Evolutionary conservation across 2,888 invertebrate species (phyloP).

Genomic region (Macrosiphum euphorbiae): DNA sequence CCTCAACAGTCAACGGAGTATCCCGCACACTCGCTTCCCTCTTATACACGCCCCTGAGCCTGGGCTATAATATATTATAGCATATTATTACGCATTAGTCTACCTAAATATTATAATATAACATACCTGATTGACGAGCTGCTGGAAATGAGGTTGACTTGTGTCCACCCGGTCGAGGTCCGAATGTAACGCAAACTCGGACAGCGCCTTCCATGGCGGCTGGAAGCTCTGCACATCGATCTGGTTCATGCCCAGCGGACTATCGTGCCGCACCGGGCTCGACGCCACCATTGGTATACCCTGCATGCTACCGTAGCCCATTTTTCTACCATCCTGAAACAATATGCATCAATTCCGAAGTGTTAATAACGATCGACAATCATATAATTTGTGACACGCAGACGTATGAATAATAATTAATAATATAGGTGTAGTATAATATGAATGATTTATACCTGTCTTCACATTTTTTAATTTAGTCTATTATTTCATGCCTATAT

Average conservation of each 20-base stretch:
- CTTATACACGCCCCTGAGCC: no score
- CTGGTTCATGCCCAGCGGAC: constrained; percentile 86
- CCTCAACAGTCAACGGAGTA: no score
- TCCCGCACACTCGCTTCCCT: neutral
- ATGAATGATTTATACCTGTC: neutral
- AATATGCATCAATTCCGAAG: constrained; percentile 64
- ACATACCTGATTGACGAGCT: constrained; percentile 93
- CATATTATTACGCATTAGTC: neutral
- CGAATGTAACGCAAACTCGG: constrained; percentile 94
- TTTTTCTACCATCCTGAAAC: constrained; percentile 90
- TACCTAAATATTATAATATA: neutral
- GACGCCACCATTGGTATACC: constrained; percentile 98
- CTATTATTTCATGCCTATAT: neutral
- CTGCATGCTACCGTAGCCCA: constrained; percentile 95
- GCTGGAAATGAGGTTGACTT: constrained; percentile 92
- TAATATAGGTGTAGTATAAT: neutral
- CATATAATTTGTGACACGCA: neutral
- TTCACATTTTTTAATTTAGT: neutral
- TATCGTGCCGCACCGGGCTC: constrained; percentile 91
- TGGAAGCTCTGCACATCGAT: constrained; percentile 94
- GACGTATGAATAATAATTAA: neutral
- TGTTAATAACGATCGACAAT: neutral
- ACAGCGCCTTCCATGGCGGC: constrained; percentile 96
- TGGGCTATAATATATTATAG: neutral
- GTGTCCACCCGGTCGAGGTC: constrained; percentile 90